A percentile compares a stretch with the other conserved stretches of the same genome.
These are phyloP conservation scores for Drosophila limbata DNA, from an alignment of 2,888 invertebrate species.

Conservation along the genomic window DNA sequence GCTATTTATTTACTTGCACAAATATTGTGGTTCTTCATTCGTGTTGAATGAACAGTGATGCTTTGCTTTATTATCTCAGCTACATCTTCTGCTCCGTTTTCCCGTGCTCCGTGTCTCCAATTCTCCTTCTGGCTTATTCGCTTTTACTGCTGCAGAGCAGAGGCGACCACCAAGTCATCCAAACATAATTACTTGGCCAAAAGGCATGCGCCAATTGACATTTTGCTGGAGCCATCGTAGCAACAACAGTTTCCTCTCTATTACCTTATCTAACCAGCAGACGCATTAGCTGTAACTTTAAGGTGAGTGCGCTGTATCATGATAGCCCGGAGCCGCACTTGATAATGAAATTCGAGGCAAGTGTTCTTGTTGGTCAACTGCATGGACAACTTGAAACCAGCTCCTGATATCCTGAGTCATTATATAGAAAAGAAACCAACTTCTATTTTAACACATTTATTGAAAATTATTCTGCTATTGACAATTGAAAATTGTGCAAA, in stretches of 20 bases:
- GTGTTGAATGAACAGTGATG: neutral
- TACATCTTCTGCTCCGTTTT: neutral
- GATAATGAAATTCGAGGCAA: conserved; percentile 67
- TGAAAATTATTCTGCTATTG: too few species aligned
- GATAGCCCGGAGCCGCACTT: conserved; percentile 47
- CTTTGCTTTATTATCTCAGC: neutral
- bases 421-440: neutral
- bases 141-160: conserved; percentile 30
- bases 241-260: conserved; percentile 1
- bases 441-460: neutral
- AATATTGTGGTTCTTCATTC: too few species aligned
- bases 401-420: conserved; percentile 2
- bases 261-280: conserved; percentile 19
- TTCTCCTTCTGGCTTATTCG: conserved; percentile 38
- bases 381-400: conserved; percentile 19
- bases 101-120: neutral
- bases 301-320: conserved; percentile 44
- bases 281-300: conserved; percentile 65
- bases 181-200: conserved; percentile 77
- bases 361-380: conserved; percentile 41
- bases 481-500: too few species aligned
- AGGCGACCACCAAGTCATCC: conserved; percentile 61
- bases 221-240: conserved; percentile 44
- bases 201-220: conserved; percentile 77
- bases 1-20: too few species aligned